Evolutionary conservation across 2,113 vertebrate species (phyloP).

Genomic region (Marmota flaviventris): DNA sequence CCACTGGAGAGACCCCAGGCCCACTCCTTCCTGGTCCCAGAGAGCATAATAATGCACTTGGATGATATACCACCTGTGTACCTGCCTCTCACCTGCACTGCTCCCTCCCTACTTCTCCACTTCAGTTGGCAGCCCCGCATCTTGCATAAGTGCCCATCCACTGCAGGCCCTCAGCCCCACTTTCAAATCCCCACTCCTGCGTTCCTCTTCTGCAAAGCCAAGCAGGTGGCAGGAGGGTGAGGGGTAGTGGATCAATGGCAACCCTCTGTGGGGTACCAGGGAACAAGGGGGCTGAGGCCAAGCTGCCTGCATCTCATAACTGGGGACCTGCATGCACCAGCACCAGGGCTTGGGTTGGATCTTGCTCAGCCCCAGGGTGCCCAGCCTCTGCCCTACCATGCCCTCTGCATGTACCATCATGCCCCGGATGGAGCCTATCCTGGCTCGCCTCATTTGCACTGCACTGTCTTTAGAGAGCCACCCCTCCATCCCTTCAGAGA

Average conservation of each 20-base stretch:
- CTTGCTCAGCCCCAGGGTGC: slow-evolving; percentile 70
- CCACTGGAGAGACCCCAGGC: slow-evolving; percentile 25
- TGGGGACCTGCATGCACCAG: slow-evolving; percentile 76
- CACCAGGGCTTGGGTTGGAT: slow-evolving; percentile 44
- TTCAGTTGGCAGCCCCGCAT: not conserved
- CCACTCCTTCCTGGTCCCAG: not conserved
- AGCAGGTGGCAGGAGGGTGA: slow-evolving; percentile 1
- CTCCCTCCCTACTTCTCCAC: not conserved
- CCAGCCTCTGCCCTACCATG: slow-evolving; percentile 61
- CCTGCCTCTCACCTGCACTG: not conserved
- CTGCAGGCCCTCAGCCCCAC: slow-evolving; percentile 16
- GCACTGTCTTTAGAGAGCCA: slow-evolving; percentile 67
- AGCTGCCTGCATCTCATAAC: slow-evolving; percentile 67
- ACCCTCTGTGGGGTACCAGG: slow-evolving; percentile 3
- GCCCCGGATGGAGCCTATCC: slow-evolving; percentile 46
- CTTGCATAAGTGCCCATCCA: not conserved
- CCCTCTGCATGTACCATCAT: slow-evolving; percentile 78
- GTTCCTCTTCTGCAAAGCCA: slow-evolving; percentile 55
- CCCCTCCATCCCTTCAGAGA: not conserved
- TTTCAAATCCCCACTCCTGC: slow-evolving; percentile 1
- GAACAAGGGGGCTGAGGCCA: slow-evolving; percentile 53
- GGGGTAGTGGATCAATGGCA: not conserved
- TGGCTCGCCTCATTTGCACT: not conserved
- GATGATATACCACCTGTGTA: not conserved
- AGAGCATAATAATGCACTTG: not conserved